Evolutionary conservation across 37 sponge, comb jelly and placozoan genomes (phyloP), one percentile per base, ranked within the genome.

Genomic region (Spongilla lacustris): DNA sequence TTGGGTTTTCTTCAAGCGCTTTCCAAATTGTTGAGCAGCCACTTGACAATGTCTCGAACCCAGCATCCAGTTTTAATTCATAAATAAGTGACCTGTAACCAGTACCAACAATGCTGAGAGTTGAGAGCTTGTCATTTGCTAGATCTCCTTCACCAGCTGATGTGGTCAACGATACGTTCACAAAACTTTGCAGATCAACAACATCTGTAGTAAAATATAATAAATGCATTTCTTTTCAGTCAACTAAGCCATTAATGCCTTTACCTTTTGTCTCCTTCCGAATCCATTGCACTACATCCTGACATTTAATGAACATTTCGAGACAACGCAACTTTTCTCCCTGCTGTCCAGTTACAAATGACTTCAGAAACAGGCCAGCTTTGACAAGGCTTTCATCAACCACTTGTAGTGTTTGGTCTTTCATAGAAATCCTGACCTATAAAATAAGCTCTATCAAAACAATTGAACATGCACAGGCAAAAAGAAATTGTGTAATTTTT

Each of bases 81-180:
- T 80, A 92, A 27, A 92, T 92, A 24, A 92, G 88, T 25, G 88
- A 67, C 9, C 74, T 79, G 79, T 41, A 92, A 11, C 88, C 84
- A 80, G 76, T 87, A 12, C 84, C 92, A 67, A 92, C 92, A 28
- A 76, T 92, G 23, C 82, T 69, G 35, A 92, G 58, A 32, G 74
- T 36, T n/a, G 92, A 92, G 67, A 92, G 88, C 67, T 69, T 87
- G 49, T 92, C 92, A 80, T 76, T 77, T 8, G 84, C 73, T 32
- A 74, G 50, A 30, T 83, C 92, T 49, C 75, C 88, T 75, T 92
- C 92, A 28, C 82, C 82, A 84, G 92, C 88, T 33, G 88, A 74
- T 2, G 92, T 92, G 31, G 87, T 84, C 21, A 90, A 83, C 31
- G 91, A 81, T 37, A 92, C 84, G 66, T 73, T 87, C 21, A 92